Conservation (phyloP, 2,113 vertebrate genomes). For the Bos javanicus region DNA sequence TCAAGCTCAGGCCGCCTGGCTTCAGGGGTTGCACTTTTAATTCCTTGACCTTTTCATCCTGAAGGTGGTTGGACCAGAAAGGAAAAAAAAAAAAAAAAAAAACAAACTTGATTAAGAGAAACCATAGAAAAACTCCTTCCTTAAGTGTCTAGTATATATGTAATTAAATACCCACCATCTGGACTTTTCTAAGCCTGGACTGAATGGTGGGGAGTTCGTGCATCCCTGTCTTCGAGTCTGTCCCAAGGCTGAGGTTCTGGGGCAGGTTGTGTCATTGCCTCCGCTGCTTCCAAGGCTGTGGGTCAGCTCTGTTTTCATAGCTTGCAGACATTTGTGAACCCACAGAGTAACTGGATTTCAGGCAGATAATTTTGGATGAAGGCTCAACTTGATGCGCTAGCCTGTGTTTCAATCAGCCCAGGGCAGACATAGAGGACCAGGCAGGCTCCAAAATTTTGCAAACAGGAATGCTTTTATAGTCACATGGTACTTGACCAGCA, state of each 20-base stretch:
- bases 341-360: background rate
- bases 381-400: background rate
- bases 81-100: background rate
- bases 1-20: background rate
- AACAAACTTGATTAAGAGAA: background rate
- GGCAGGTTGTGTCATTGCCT: background rate
- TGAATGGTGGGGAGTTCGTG: accelerated
- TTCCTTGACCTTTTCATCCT: background rate
- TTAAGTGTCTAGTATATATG: background rate
- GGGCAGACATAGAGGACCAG: background rate
- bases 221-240: accelerated
- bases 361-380: background rate
- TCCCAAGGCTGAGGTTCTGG: background rate
- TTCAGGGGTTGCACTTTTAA: background rate
- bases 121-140: background rate
- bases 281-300: background rate
- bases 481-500: background rate
- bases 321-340: background rate
- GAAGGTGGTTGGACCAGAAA: background rate
- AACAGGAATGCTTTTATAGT: background rate
- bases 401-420: background rate
- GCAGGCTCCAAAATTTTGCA: background rate
- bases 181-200: background rate
- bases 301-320: background rate
- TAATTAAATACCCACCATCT: background rate